These are phyloP conservation scores for Craseonycteris thonglongyai DNA, from an alignment of 2,113 vertebrate genomes.

Conservation along the genomic window DNA sequence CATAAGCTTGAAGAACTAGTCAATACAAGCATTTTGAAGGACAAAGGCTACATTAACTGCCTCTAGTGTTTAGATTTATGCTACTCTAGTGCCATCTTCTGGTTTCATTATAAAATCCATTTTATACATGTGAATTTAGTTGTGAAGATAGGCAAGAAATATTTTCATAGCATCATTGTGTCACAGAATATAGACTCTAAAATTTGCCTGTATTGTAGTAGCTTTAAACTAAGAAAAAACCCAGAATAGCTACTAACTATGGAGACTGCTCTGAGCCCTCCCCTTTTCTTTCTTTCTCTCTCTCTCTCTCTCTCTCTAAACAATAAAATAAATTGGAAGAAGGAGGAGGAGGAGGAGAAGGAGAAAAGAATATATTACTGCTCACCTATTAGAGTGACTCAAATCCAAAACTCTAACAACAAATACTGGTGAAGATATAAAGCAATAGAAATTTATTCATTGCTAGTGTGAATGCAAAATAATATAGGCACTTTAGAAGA, in stretches of 20 bases:
- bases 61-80: conserved; percentile 9
- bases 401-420: background rate
- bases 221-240: background rate
- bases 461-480: background rate
- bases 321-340: too few species aligned
- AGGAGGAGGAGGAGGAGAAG: too few species aligned
- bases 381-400: background rate
- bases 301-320: too few species aligned
- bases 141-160: background rate
- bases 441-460: background rate
- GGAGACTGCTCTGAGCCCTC: too few species aligned
- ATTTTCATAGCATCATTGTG: background rate
- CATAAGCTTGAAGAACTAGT: background rate
- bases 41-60: background rate
- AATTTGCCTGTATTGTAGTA: background rate
- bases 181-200: background rate
- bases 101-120: conserved; percentile 34
- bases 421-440: background rate
- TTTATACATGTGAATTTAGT: background rate
- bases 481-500: background rate
- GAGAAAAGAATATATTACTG: too few species aligned
- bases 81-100: conserved; percentile 66
- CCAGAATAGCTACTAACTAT: background rate
- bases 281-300: too few species aligned
- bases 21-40: background rate